Percentiles rank a stretch among this genome's conserved stretches.
phyloP scores from a whole-genome alignment of 2,113 vertebrate species.

The Pituophis catenifer region DNA sequence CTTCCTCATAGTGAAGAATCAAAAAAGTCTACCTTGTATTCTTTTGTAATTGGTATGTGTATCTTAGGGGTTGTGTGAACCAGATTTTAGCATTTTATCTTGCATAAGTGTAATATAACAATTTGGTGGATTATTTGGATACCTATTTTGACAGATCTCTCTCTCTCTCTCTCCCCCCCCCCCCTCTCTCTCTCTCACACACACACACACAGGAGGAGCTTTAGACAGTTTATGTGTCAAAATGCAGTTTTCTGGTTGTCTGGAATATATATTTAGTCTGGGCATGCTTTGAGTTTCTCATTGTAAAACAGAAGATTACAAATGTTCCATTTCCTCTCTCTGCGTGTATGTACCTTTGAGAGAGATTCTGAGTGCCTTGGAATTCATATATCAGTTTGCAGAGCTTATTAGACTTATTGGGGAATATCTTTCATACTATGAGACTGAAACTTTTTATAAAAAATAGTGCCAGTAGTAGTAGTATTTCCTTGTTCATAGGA shows the following conservation, averaged over 20 bases:
- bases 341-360: neutral
- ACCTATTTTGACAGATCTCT: neutral
- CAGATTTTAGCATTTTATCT: neutral
- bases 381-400: neutral
- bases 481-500: neutral
- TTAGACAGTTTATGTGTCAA: neutral
- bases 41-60: neutral
- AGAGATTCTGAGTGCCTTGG: constrained; percentile 8
- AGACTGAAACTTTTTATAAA: neutral
- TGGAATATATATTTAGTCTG: neutral
- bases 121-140: neutral
- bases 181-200: neutral
- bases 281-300: neutral
- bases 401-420: neutral
- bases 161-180: neutral
- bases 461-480: neutral
- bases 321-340: neutral
- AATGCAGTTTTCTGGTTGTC: neutral
- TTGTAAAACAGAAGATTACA: neutral
- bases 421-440: neutral
- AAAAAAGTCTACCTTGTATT: neutral
- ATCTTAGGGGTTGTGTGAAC: neutral
- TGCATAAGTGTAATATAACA: neutral
- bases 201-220: neutral
- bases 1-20: neutral